Evolutionary conservation across 2,888 invertebrate genomes (phyloP), one percentile per base, ranked within the genome.

Genomic region (Heliconius cydno): DNA sequence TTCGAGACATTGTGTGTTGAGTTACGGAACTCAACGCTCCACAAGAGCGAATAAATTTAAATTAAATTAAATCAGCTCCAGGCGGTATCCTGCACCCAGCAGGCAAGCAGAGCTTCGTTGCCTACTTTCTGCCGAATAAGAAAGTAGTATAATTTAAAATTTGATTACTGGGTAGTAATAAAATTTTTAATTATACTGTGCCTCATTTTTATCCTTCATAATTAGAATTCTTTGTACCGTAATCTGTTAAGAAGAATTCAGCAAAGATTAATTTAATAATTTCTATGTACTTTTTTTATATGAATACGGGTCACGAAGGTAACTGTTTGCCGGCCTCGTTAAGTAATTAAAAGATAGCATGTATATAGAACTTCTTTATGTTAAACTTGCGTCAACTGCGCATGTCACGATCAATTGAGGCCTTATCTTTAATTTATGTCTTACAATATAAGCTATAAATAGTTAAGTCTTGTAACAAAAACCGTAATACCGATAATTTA

Each of bases 401-500:
- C 81, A 81, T 78, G 81, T 82, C 84, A 78, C 82, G 74, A 83
- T 81, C 84, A 82, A 84, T 83, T 41, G 52, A 76, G 67, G 75
- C 76, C 57, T 66, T 72, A 75, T 63, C 72, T 78, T 82, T 34
- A 72, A 38, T 46, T 81, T 28, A 75, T 67, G n/a, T 60, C 52
- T 76, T 65, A 57, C 65, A 63, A 57, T 60, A 81, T 76, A 76
- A 66, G 71, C 60, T 74, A 82, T 79, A 83, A 79, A 83, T 85
- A 80, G 71, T 79, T 77, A 79, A 85, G 86, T 84, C 85, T 84
- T 79, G 83, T 82, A 84, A 82, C 84, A 84, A 76, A 85, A 86
- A 82, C 83, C 84, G 84, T 90, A 91, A 92, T 90, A 83, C 89
- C 65, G 85, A 85, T 89, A 92, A 91, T 91, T 90, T 88, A 92